Conservation (phyloP, 2,113 vertebrate genomes). For the Pitta sordida region DNA sequence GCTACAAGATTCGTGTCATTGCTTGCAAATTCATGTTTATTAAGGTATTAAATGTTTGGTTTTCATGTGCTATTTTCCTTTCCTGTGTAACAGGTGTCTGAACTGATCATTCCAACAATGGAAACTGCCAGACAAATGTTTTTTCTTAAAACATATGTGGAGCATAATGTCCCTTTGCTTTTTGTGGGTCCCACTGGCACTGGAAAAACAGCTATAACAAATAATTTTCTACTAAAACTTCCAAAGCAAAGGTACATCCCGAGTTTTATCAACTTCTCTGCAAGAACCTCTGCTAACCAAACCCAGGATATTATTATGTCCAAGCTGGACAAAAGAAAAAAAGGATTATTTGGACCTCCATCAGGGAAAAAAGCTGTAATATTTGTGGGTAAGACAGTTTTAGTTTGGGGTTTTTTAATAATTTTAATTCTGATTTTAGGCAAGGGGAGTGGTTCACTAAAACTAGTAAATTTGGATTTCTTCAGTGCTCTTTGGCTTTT, state of each 20-base stretch:
- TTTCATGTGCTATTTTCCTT: neutral
- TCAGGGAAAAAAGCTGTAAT: conserved; percentile 84
- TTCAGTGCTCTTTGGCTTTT: neutral
- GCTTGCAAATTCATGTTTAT: neutral
- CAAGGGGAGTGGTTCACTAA: neutral
- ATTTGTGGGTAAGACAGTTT: conserved; percentile 84
- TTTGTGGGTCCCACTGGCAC: conserved; percentile 95
- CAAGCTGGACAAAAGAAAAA: conserved; percentile 86
- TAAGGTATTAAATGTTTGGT: neutral
- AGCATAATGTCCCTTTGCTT: conserved; percentile 79
- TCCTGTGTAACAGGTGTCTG: conserved; percentile 78
- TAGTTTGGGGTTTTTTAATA: neutral
- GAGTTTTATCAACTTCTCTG: conserved; percentile 89
- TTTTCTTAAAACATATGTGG: conserved; percentile 84
- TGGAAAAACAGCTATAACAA: conserved; percentile 89
- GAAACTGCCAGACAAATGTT: conserved; percentile 90
- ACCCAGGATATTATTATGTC: conserved; percentile 93
- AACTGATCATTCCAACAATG: conserved; percentile 89
- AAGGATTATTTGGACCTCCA: conserved; percentile 87
- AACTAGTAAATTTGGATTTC: neutral
- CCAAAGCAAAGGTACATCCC: conserved; percentile 82
- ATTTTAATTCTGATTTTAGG: neutral
- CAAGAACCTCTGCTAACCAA: conserved; percentile 88
- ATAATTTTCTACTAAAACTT: conserved; percentile 84
- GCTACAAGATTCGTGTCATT: neutral